A percentile compares a stretch with the other conserved stretches of the same genome.
Conservation (phyloP, 2,113 vertebrate genomes). For the Tachysurus vachellii region DNA sequence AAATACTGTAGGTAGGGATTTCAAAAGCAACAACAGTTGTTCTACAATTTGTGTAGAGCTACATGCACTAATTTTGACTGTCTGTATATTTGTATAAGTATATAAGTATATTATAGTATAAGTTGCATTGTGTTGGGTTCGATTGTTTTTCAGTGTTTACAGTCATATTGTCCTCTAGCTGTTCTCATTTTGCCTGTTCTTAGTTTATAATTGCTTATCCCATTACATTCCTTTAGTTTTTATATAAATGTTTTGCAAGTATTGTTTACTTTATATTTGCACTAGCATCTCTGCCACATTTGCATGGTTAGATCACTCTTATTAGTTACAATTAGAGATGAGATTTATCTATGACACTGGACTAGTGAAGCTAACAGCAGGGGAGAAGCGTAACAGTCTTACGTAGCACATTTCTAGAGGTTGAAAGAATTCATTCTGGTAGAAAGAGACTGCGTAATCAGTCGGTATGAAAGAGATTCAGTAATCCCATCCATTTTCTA, state of each 20-base stretch:
- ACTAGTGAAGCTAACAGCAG: conserved; percentile 10
- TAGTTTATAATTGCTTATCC: neutral
- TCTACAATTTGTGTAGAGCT: neutral
- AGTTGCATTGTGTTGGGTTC: neutral
- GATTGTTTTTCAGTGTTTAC: neutral
- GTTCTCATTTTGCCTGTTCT: neutral
- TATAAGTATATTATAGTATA: no score
- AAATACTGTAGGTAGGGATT: neutral
- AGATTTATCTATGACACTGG: conserved; percentile 12
- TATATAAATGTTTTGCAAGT: neutral
- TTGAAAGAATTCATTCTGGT: conserved; percentile 29
- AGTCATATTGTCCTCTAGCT: neutral
- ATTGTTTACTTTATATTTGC: neutral
- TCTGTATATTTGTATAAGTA: neutral
- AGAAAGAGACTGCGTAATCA: conserved; percentile 10
- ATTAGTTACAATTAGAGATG: neutral
- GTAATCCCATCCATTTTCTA: conserved; percentile 22
- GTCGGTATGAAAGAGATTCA: conserved; percentile 24
- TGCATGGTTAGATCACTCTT: neutral
- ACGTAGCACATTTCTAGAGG: conserved; percentile 23
- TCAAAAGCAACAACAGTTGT: neutral
- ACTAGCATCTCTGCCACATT: neutral
- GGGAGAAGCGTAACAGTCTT: conserved; percentile 25
- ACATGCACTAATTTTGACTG: neutral
- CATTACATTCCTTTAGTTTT: neutral